A percentile compares a stretch with the other conserved stretches of the same genome.
Evolutionary conservation across 1,140 invertebrate species (phyloP).

Genomic region (Diabrotica virgifera): DNA sequence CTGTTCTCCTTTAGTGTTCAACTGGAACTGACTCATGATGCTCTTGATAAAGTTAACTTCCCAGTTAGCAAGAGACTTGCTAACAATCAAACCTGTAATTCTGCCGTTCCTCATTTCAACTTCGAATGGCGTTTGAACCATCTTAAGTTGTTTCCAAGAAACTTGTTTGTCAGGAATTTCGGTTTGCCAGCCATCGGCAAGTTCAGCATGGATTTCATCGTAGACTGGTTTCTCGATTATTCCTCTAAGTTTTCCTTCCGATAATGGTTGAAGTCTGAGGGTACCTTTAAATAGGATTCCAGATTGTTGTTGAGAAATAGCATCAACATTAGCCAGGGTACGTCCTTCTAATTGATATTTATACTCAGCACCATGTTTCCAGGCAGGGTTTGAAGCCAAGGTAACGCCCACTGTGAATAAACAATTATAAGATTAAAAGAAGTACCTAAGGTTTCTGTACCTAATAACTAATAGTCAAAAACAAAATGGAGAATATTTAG

Average conservation of each 20-base stretch:
- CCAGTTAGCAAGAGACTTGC: conserved; percentile 53
- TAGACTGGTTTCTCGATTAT: conserved; percentile 53
- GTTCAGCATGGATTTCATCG: conserved; percentile 54
- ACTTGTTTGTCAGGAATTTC: conserved; percentile 50
- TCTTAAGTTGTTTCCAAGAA: conserved; percentile 51
- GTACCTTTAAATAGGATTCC: conserved; percentile 56
- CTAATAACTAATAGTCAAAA: too few relatives aligned
- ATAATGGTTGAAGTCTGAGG: conserved; percentile 53
- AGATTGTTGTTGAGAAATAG: conserved; percentile 52
- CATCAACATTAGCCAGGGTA: conserved; percentile 55
- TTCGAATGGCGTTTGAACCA: conserved; percentile 58
- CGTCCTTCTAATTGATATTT: conserved; percentile 57
- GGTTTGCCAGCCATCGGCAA: conserved; percentile 51
- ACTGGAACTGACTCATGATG: conserved; percentile 62
- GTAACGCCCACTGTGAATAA: conserved; percentile 38
- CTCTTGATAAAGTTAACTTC: conserved; percentile 67
- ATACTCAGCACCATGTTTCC: conserved; percentile 52
- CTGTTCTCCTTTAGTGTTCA: conserved; percentile 54
- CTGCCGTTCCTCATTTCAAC: conserved; percentile 58
- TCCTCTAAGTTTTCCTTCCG: conserved; percentile 51
- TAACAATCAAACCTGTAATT: conserved; percentile 55
- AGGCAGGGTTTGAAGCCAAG: conserved; percentile 35
- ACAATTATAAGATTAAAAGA: too few relatives aligned
- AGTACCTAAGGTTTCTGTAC: too few relatives aligned
- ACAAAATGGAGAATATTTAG: too few relatives aligned